Conservation (phyloP, 2,888 invertebrate genomes). For the Eupithecia inturbata region DNA sequence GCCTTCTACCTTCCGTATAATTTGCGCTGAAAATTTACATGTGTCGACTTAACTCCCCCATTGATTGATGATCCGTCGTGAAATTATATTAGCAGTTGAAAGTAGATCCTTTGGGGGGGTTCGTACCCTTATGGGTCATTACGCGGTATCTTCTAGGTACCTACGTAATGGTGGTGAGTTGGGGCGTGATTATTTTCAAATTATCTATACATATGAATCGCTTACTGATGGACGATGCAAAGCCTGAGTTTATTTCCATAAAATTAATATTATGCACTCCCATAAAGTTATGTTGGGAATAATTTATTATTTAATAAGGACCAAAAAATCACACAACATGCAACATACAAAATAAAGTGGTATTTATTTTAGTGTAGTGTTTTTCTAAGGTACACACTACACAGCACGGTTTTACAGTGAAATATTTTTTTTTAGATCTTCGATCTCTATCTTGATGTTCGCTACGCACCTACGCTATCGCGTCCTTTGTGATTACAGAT, state of each 20-base stretch:
- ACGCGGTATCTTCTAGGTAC: slow-evolving; percentile 17
- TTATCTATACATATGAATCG: background rate
- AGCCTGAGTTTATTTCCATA: background rate
- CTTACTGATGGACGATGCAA: background rate
- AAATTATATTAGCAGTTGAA: slow-evolving; percentile 65
- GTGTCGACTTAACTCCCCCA: slow-evolving; percentile 79
- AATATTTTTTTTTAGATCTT: too few relatives aligned
- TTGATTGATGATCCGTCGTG: slow-evolving; percentile 78
- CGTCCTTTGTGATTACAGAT: too few relatives aligned
- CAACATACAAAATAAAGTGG: too few relatives aligned
- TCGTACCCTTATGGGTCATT: slow-evolving; percentile 30
- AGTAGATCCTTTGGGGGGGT: slow-evolving; percentile 37
- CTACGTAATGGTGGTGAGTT: background rate
- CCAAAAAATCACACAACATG: too few relatives aligned
- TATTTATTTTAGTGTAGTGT: too few relatives aligned
- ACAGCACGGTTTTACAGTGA: too few relatives aligned
- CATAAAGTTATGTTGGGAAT: too few relatives aligned
- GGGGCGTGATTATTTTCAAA: background rate
- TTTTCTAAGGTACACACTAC: too few relatives aligned
- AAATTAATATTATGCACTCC: too few relatives aligned
- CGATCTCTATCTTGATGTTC: too few relatives aligned
- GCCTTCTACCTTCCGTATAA: slow-evolving; percentile 64
- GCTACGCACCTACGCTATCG: too few relatives aligned
- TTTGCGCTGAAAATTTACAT: slow-evolving; percentile 78
- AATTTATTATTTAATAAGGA: too few relatives aligned